Evolutionary conservation across 2,797 vertebrate species (phyloP).

Genomic region (Melanotaenia parkinsoni): DNA sequence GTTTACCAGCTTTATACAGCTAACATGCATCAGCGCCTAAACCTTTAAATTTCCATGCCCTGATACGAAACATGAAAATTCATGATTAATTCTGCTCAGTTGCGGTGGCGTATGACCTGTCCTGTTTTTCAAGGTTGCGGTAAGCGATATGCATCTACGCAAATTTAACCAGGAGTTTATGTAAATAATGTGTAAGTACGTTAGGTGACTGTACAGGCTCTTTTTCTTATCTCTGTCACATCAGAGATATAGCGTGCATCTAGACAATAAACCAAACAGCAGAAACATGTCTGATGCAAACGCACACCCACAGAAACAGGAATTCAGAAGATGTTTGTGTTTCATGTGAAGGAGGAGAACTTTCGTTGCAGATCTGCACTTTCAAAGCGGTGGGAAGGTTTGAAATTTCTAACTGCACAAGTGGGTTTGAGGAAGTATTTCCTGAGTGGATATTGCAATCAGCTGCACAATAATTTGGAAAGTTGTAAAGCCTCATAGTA

Average conservation of each 20-base stretch:
- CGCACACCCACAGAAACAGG: constrained; percentile 69
- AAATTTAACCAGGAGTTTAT: too few species aligned
- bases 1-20: too few species aligned
- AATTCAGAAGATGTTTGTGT: constrained; percentile 73
- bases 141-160: too few species aligned
- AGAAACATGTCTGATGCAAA: constrained; percentile 34
- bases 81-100: too few species aligned
- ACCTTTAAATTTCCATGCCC: too few species aligned
- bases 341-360: constrained; percentile 9
- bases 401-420: constrained; percentile 10
- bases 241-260: constrained; percentile 50
- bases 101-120: too few species aligned
- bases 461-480: constrained; percentile 58
- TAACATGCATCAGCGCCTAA: too few species aligned
- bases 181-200: not conserved
- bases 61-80: too few species aligned
- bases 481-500: constrained; percentile 55
- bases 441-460: constrained; percentile 35
- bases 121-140: too few species aligned
- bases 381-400: not conserved
- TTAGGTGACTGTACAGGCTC: not conserved
- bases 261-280: constrained; percentile 52
- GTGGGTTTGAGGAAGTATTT: constrained; percentile 10
- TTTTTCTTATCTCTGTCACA: constrained; percentile 13
- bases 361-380: constrained; percentile 10